These are phyloP conservation scores for Bombus waltoni DNA, from an alignment of 1,140 invertebrate genomes.

Conservation along the genomic window DNA sequence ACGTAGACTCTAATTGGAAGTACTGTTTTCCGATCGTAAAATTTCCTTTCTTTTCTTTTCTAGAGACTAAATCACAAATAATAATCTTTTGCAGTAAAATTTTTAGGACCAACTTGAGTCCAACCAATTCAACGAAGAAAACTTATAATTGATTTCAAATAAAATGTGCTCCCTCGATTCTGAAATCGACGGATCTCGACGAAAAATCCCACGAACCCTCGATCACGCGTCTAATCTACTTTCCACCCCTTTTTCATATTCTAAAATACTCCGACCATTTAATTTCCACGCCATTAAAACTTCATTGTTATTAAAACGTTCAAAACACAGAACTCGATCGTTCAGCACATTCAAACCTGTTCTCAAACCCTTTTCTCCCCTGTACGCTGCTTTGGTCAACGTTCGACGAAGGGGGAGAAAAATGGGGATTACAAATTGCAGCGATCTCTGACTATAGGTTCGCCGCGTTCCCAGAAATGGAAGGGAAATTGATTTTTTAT, in stretches of 20 bases:
- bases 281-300: not conserved
- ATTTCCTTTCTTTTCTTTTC: not conserved
- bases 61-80: too few species aligned
- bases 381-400: not conserved
- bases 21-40: not conserved
- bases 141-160: too few species aligned
- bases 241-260: too few species aligned
- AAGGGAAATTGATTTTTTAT: conserved; percentile 58
- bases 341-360: not conserved
- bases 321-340: not conserved
- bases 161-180: too few species aligned
- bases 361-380: not conserved
- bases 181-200: too few species aligned
- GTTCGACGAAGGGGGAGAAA: conserved; percentile 15
- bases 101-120: accelerated
- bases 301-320: not conserved
- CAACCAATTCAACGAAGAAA: too few species aligned
- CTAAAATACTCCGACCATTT: not conserved
- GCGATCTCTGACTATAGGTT: conserved; percentile 34
- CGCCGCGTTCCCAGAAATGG: conserved; percentile 25
- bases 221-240: too few species aligned
- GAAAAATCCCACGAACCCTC: too few species aligned
- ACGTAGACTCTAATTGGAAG: too few species aligned
- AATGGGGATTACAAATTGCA: conserved; percentile 51
- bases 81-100: too few species aligned